Conservation (phyloP, 2,797 vertebrate genomes). For the Peromyscus attwateri region DNA sequence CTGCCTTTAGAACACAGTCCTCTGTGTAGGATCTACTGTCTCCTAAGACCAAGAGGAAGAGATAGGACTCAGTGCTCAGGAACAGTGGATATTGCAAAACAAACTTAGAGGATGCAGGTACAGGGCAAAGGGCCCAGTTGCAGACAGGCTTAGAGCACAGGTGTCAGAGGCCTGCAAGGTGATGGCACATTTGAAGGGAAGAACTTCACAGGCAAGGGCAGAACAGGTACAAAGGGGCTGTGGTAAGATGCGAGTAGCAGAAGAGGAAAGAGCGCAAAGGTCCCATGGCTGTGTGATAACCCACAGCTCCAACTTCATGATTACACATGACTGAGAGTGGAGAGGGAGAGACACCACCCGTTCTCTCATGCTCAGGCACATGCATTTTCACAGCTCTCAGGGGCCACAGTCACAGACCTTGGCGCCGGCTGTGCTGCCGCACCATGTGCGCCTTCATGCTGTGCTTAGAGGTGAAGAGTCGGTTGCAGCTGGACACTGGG, state of each 20-base stretch:
- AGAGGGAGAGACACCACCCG: neutral
- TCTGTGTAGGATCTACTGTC: neutral
- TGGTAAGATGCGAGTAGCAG: neutral
- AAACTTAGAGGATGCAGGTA: neutral
- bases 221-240: neutral
- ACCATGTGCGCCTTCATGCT: conserved; percentile 97
- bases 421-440: conserved; percentile 95
- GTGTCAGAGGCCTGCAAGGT: neutral
- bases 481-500: conserved; percentile 94
- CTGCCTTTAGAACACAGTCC: neutral
- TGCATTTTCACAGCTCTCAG: neutral
- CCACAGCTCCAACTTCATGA: neutral
- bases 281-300: neutral
- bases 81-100: neutral
- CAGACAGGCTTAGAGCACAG: neutral
- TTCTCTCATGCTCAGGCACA: neutral
- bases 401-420: conserved; percentile 88
- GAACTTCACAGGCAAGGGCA: neutral
- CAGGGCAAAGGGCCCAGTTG: neutral
- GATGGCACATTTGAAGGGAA: neutral
- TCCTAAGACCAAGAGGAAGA: neutral
- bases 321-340: neutral
- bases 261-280: neutral
- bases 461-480: conserved; percentile 96
- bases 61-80: neutral